Evolutionary conservation across 2,888 invertebrate genomes (phyloP).

Genomic region (Phengaris arion): DNA sequence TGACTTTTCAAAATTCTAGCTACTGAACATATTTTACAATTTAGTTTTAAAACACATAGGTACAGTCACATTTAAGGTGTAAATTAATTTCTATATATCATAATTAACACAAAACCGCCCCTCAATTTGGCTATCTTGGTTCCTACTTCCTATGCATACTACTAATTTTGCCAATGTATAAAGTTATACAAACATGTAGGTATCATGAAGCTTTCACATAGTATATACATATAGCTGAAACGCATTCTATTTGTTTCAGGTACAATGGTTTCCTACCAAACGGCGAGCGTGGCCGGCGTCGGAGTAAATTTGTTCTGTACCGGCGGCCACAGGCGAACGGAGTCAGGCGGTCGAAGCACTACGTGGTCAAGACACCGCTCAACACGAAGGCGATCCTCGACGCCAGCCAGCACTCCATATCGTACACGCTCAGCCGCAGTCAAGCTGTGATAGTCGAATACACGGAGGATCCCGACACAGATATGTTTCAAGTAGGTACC

Average conservation of each 20-base stretch:
- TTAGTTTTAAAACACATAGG: too few species aligned
- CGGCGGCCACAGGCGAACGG: constrained; percentile 93
- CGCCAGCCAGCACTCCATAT: constrained; percentile 96
- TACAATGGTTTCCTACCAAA: constrained; percentile 97
- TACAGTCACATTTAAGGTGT: too few species aligned
- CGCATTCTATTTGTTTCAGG: constrained; percentile 63
- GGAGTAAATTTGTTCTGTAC: constrained; percentile 96
- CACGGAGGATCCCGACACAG: constrained; percentile 95
- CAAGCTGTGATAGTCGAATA: constrained; percentile 99
- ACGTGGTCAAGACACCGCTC: constrained; percentile 97
- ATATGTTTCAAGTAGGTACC: constrained; percentile 97
- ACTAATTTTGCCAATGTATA: not conserved
- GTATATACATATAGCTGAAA: not conserved
- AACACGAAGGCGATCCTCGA: constrained; percentile 97
- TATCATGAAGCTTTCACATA: too few species aligned
- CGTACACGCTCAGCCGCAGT: constrained; percentile 96
- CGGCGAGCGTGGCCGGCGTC: constrained; percentile 94
- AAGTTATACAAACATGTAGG: too few species aligned
- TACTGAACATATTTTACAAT: too few species aligned
- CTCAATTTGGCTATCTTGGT: not conserved
- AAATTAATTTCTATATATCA: too few species aligned
- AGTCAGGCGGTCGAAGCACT: constrained; percentile 95
- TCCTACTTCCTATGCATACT: constrained; percentile 2
- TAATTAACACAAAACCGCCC: not conserved
- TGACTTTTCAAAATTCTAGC: too few species aligned